Conservation (phyloP, 1,140 invertebrate species). For the Asobara japonica region DNA sequence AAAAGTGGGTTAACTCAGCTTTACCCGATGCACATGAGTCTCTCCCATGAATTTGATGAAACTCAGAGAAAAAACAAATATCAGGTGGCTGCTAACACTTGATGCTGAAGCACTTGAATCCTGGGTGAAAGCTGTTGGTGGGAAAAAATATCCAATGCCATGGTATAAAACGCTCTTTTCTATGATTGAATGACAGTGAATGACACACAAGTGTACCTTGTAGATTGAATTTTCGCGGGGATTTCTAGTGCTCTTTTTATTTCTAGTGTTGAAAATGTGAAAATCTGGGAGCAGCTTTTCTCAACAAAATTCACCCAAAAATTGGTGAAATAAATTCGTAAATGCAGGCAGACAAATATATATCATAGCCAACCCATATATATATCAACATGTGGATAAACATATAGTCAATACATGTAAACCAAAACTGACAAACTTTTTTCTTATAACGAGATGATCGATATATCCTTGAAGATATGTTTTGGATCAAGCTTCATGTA, state of each 20-base stretch:
- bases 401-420: too few relatives aligned
- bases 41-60: not conserved
- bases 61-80: not conserved
- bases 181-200: slow-evolving; percentile 7
- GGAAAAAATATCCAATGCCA: not conserved
- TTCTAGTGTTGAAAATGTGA: not conserved
- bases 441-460: too few relatives aligned
- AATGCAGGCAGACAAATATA: not conserved
- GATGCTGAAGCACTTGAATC: not conserved
- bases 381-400: too few relatives aligned
- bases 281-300: too few relatives aligned
- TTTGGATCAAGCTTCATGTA: too few relatives aligned
- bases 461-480: too few relatives aligned
- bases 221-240: not conserved
- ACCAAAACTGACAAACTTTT: too few relatives aligned
- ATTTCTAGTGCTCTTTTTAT: not conserved
- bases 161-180: not conserved
- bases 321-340: not conserved
- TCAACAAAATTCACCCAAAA: too few relatives aligned
- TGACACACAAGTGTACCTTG: not conserved
- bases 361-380: too few relatives aligned
- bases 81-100: not conserved
- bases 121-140: not conserved
- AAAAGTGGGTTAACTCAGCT: slow-evolving; percentile 2
- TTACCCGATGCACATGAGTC: not conserved